phyloP scores from a whole-genome alignment of 1,140 invertebrate genomes.

The Drosophila ficusphila region DNA sequence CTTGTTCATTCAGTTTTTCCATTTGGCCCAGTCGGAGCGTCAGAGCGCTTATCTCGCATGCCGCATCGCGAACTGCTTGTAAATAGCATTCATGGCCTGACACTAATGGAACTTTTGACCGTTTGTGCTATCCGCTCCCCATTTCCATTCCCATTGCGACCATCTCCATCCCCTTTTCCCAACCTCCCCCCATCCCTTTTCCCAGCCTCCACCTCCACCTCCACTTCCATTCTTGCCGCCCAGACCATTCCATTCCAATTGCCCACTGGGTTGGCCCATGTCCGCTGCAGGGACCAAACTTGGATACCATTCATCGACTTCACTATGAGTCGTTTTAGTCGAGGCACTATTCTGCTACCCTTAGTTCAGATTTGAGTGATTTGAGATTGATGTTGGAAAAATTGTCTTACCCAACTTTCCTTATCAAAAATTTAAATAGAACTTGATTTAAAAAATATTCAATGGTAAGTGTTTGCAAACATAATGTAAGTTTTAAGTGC shows the following conservation, averaged over 20 bases:
- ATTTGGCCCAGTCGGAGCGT: conserved; percentile 44
- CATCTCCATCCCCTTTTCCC: not conserved
- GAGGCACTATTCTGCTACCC: conserved; percentile 10
- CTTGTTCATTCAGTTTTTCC: conserved; percentile 56
- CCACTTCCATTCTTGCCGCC: not conserved
- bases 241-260: conserved; percentile 28
- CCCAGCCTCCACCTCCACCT: no score
- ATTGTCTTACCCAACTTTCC: no score
- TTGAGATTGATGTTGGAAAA: not conserved
- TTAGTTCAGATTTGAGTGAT: not conserved
- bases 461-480: no score
- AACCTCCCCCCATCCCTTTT: no score
- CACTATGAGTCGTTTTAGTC: conserved; percentile 9
- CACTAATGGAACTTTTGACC: conserved; percentile 75
- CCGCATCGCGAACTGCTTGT: conserved; percentile 70
- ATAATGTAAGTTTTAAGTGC: no score
- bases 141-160: not conserved
- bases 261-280: conserved; percentile 19
- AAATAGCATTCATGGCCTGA: conserved; percentile 75
- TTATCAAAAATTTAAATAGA: no score
- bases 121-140: conserved; percentile 53
- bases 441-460: no score
- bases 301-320: conserved; percentile 38
- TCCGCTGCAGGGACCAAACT: conserved; percentile 44
- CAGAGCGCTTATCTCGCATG: conserved; percentile 57